phyloP scores from a whole-genome alignment of 2,888 invertebrate species.

The Hyposoter dolosus region DNA sequence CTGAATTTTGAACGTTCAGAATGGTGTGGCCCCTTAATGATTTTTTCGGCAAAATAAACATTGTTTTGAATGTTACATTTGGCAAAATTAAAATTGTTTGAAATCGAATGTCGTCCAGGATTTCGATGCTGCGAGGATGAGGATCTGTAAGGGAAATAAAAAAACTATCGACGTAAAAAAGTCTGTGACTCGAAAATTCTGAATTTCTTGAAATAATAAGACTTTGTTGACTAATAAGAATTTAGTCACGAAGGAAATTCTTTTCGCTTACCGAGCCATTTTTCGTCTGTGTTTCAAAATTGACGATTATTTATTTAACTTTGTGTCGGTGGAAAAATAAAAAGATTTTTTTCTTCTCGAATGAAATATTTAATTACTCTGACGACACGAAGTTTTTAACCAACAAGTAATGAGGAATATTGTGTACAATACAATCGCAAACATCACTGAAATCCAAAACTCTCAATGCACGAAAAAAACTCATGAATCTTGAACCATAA shows the following conservation, averaged over 20 bases:
- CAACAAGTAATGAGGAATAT: slow-evolving; percentile 25
- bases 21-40: no score
- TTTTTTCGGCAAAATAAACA: no score
- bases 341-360: neutral
- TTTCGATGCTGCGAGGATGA: neutral
- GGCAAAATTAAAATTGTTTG: no score
- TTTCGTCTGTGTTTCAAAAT: neutral
- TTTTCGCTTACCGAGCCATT: neutral
- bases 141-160: no score
- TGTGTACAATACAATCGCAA: slow-evolving; percentile 64
- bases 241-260: neutral
- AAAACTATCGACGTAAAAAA: neutral
- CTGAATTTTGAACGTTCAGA: no score
- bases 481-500: slow-evolving; percentile 47
- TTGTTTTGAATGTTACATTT: no score
- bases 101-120: neutral
- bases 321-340: neutral
- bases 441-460: slow-evolving; percentile 59
- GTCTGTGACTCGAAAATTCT: slow-evolving; percentile 18
- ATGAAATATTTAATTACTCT: slow-evolving; percentile 1
- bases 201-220: slow-evolving; percentile 31
- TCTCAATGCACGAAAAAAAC: slow-evolving; percentile 54
- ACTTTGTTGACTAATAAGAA: no score
- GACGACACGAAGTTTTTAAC: slow-evolving; percentile 32
- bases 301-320: neutral